These are phyloP conservation scores for Cephalopholis sonnerati DNA, from an alignment of 2,113 vertebrate species.

Conservation along the genomic window DNA sequence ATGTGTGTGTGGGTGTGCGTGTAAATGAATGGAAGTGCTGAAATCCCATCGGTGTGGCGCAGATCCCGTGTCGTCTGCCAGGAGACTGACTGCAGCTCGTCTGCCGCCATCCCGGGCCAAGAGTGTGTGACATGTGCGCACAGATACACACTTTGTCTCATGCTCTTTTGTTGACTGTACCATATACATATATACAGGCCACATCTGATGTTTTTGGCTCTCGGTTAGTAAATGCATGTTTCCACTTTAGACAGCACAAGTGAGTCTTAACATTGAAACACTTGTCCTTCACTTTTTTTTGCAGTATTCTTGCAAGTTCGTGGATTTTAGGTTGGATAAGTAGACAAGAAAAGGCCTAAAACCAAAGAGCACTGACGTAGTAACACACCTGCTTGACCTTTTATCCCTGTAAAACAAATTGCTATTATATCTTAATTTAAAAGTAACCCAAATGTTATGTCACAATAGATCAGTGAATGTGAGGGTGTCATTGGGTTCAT, in stretches of 20 bases:
- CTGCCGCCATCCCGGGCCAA: conserved; percentile 70
- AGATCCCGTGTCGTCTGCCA: conserved; percentile 76
- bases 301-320: neutral
- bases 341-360: neutral
- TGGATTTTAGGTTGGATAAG: neutral
- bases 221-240: neutral
- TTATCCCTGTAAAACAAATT: neutral
- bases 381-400: neutral
- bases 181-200: conserved; percentile 9
- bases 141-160: conserved; percentile 50
- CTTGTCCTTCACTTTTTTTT: conserved; percentile 1
- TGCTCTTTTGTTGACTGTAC: conserved; percentile 36
- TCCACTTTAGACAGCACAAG: neutral
- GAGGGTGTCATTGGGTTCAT: neutral
- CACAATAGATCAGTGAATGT: neutral
- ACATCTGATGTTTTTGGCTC: neutral
- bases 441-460: neutral
- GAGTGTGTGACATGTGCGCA: conserved; percentile 55
- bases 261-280: conserved; percentile 6
- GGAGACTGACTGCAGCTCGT: conserved; percentile 77
- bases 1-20: conserved; percentile 37
- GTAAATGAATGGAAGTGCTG: conserved; percentile 68
- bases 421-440: neutral
- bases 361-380: neutral
- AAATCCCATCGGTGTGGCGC: conserved; percentile 75